A percentile compares a stretch with the other conserved stretches of the same genome.
These are phyloP conservation scores for Camptogramma bilineatum DNA, from an alignment of 2,888 invertebrate species.

Conservation along the genomic window DNA sequence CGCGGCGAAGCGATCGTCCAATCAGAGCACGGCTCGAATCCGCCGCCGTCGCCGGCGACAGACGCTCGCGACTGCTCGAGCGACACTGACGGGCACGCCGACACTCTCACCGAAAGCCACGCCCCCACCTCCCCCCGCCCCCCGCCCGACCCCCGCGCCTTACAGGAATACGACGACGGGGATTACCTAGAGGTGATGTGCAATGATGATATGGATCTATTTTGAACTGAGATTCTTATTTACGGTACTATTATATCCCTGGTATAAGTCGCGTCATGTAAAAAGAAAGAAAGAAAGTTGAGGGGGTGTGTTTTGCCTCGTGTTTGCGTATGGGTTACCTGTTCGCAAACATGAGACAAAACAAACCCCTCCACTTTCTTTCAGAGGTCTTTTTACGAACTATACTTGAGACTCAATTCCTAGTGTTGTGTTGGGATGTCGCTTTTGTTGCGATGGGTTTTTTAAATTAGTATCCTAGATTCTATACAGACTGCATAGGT, in stretches of 20 bases:
- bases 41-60: conserved; percentile 92
- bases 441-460: too few species aligned
- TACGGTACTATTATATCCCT: background rate
- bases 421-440: too few species aligned
- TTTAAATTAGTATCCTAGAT: too few species aligned
- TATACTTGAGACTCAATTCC: too few species aligned
- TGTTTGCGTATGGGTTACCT: too few species aligned
- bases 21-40: conserved; percentile 88
- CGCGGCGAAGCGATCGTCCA: conserved; percentile 85
- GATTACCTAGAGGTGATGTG: conserved; percentile 90
- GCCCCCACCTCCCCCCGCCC: conserved; percentile 43
- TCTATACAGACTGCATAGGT: too few species aligned
- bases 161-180: conserved; percentile 85
- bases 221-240: conserved; percentile 63
- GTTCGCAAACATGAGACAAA: too few species aligned
- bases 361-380: too few species aligned
- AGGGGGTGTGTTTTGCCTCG: too few species aligned
- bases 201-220: conserved; percentile 90
- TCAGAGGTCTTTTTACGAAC: too few species aligned
- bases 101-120: conserved; percentile 79
- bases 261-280: too few species aligned
- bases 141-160: conserved; percentile 57
- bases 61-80: conserved; percentile 89
- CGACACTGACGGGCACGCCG: conserved; percentile 84
- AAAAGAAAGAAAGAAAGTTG: too few species aligned